phyloP scores from a whole-genome alignment of 2,113 vertebrate species.

The Strigops habroptila region DNA sequence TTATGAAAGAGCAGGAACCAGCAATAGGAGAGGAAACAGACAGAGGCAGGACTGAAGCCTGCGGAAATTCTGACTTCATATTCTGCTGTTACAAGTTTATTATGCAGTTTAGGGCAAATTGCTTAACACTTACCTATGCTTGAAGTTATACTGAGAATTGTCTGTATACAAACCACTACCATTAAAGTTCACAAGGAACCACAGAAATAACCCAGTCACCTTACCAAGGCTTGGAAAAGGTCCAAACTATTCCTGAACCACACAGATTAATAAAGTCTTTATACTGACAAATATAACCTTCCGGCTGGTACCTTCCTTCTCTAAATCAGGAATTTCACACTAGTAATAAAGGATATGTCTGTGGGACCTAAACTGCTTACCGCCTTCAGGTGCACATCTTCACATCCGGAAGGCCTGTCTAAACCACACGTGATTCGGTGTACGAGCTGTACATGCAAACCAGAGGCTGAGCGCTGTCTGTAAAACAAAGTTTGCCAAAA shows the following conservation, averaged over 20 bases:
- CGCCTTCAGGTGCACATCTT: not conserved
- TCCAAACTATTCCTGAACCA: not conserved
- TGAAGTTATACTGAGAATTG: not conserved
- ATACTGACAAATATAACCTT: not conserved
- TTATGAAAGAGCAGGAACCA: not conserved
- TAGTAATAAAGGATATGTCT: not conserved
- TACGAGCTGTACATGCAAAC: rapidly evolving
- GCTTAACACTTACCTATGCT: not conserved
- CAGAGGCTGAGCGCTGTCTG: not conserved
- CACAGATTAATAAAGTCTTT: not conserved
- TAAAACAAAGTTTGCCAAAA: not conserved
- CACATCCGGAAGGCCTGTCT: not conserved
- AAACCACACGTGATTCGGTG: rapidly evolving
- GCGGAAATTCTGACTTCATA: not conserved
- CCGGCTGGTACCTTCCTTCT: not conserved
- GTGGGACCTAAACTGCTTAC: not conserved
- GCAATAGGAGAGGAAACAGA: not conserved
- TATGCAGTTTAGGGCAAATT: not conserved
- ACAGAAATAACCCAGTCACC: not conserved
- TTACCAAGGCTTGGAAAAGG: not conserved
- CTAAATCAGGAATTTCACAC: not conserved
- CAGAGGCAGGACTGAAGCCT: not conserved
- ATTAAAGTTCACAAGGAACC: not conserved
- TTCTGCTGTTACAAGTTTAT: not conserved
- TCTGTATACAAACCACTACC: not conserved